Base-by-base conservation (phyloP, 2,888 invertebrate genomes). In the Himalopsyche kuldschensis region DNA sequence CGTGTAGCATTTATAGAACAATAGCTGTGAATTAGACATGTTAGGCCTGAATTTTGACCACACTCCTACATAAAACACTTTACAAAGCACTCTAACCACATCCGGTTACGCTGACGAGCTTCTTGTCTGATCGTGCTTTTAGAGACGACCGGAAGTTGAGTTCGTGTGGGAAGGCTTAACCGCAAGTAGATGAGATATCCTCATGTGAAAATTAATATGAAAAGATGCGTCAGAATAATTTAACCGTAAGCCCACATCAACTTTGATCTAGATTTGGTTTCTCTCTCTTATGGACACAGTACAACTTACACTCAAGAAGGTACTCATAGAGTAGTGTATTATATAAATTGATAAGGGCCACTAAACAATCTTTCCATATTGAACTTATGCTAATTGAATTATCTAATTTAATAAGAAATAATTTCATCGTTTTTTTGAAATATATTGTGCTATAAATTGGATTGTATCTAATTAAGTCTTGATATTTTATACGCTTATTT, bases 91-190 rank as follows among this genome's bases (percentile, higher is more conserved):
- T 79, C 79, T 41, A 27, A 47, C 82, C 78, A 63, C 79, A 47
- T 82, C 82, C 82, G 82, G 77, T 75, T 31, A 30, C 24, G 81
- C 81, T 75, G 81, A 76, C 81, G 79, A 81, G 81, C 81, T 82
- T 75, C 82, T 82, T 82, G 82, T 82, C 82, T 78, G 82, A 82
- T 82, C 82, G 82, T 41, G 78, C 78, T 82, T 79, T 82, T 82
- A 82, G 82, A 78, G 69, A 32, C 75, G 79, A 75, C 79, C 82
- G 82, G 82, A 82, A 82, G 82, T 77, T 10, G 55, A 20, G 55
- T 55, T 55, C 55, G 55, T 55, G 55, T 20, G 55, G 55, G 55
- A 55, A 55, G 55, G 55, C 55, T 55, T 55, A 55, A 20, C 55
- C 55, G 20, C 55, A 55, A 55, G 20, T 55, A 55, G n/a, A 10